phyloP scores from a whole-genome alignment of 2,888 invertebrate species.

The Cordilura impudica region DNA sequence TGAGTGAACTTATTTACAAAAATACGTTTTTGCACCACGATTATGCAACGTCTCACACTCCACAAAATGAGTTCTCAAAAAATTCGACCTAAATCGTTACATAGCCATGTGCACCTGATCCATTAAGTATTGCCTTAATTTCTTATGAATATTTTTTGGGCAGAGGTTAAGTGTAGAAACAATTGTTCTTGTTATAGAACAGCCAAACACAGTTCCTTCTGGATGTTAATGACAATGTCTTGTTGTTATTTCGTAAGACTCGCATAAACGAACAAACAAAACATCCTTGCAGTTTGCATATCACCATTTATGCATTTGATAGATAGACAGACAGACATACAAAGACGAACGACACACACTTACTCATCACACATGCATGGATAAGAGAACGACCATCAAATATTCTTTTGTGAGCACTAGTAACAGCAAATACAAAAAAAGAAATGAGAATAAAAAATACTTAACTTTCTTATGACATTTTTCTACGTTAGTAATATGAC shows the following conservation, averaged over 20 bases:
- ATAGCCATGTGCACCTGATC: no score
- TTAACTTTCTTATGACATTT: conserved; percentile 10
- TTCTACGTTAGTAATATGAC: background rate
- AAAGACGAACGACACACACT: background rate
- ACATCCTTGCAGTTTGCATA: conserved; percentile 40
- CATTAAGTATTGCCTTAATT: no score
- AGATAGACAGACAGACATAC: background rate
- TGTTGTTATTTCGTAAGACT: background rate
- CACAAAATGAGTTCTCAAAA: no score
- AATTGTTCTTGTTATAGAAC: no score
- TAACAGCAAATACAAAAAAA: background rate
- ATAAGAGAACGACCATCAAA: background rate
- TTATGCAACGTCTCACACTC: no score
- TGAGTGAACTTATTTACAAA: no score
- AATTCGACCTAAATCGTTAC: no score
- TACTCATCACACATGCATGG: background rate
- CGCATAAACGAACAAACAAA: conserved; percentile 9
- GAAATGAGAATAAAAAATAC: conserved; percentile 2
- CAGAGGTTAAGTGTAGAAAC: no score
- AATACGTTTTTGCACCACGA: no score
- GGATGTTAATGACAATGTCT: conserved; percentile 52
- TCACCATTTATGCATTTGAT: conserved; percentile 22
- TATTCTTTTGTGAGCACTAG: background rate
- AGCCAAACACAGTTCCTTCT: conserved; percentile 16
- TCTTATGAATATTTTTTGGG: no score